Evolutionary conservation across 1,140 invertebrate species (phyloP), one percentile per base, ranked within the genome.

Genomic region (Harpegnathos saltator): DNA sequence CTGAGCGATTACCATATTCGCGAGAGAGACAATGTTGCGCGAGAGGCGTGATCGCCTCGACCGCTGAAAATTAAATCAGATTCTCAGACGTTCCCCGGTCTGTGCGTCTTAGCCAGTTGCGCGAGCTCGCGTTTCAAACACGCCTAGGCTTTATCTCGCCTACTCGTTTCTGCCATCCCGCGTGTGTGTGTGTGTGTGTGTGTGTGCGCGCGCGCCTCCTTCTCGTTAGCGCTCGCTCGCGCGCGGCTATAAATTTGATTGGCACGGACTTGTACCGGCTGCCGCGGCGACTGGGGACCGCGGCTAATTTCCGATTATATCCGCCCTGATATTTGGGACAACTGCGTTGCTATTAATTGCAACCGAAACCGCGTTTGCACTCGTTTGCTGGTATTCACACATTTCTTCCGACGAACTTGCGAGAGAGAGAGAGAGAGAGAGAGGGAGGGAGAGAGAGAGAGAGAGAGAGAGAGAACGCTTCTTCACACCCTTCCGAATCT

Each of bases 211-310:
- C n/a, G n/a, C n/a, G 61, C 26, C 74, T 77, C 80, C 48, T 83
- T 72, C 89, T 90, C 85, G 87, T 90, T 91, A 90, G 83, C 73
- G 81, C 61, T 56, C 59, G 62, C 12, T 68, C 63, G n/a, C n/a
- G n/a, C 74, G 14, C 33, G 26, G 77, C 61, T 85, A 87, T 89
- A 86, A 90, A 90, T 89, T 86, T 85, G 78, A 90, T 88, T 83
- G 82, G 62, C 74, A 72, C 63, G 38, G 48, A 29, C 56, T 62
- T 61, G 50, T 58, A 58, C 44, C 12, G 48, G 22, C 17, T 29
- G 0, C 24, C n/a, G 29, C 50, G 14, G 29, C 24, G 38, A 48
- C 11, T 12, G 17, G n/a, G 19, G 19, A n/a, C 3, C 22, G 29
- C 63, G 22, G 29, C 29, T 69, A 75, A n/a, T n/a, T 58, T 80